phyloP scores from a whole-genome alignment of 1,140 invertebrate species.

The Camponotus floridanus region DNA sequence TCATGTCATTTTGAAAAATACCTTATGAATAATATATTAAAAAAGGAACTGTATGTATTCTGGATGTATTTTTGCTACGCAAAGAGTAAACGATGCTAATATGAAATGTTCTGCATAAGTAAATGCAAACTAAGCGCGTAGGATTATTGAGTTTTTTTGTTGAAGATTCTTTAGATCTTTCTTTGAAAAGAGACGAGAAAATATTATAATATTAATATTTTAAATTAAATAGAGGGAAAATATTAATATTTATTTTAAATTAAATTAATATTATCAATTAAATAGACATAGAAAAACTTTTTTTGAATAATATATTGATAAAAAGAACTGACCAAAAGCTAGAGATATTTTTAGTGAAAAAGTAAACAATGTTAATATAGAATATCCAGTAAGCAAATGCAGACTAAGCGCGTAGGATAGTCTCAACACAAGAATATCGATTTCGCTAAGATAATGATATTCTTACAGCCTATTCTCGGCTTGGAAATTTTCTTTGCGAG shows the following conservation, averaged over 20 bases:
- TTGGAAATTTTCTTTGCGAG: background rate
- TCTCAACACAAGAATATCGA: conserved; percentile 24
- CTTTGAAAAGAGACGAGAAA: no score
- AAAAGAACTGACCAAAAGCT: background rate
- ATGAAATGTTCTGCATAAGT: background rate
- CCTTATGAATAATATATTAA: background rate
- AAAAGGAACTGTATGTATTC: background rate
- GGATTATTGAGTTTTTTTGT: background rate
- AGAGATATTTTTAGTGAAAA: background rate
- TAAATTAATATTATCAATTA: no score
- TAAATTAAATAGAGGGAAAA: no score
- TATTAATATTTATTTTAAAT: no score
- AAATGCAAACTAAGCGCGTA: background rate
- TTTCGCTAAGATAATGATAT: conserved; percentile 27
- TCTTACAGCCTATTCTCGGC: background rate
- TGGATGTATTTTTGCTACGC: background rate
- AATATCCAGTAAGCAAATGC: background rate
- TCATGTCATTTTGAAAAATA: no score
- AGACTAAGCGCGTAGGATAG: background rate
- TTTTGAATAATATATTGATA: background rate
- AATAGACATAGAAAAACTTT: no score
- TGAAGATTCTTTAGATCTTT: background rate
- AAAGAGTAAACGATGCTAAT: background rate
- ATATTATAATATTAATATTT: no score
- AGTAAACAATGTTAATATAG: background rate